Evolutionary conservation across 2,888 invertebrate species (phyloP).

Genomic region (Physocephala rufipes): DNA sequence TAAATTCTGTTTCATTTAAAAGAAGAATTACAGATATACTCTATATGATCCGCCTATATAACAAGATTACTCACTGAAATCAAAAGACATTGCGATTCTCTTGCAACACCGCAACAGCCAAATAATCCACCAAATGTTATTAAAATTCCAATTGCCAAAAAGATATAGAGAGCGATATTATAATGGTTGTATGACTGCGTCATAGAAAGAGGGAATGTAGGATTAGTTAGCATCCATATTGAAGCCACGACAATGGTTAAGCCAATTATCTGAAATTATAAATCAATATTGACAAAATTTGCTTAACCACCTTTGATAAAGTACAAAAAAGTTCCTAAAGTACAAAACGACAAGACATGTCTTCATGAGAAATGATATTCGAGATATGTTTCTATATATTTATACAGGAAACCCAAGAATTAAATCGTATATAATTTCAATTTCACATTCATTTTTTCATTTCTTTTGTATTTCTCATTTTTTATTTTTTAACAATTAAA

Average conservation of each 20-base stretch:
- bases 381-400: no score
- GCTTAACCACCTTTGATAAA: no score
- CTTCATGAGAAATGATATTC: no score
- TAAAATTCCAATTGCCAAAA: slow-evolving; percentile 76
- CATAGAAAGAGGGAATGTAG: slow-evolving; percentile 76
- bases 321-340: no score
- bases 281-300: no score
- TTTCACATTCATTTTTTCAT: no score
- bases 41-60: neutral
- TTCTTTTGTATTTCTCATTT: no score
- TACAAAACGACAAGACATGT: no score
- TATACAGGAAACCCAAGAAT: no score
- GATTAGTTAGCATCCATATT: slow-evolving; percentile 82
- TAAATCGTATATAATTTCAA: no score
- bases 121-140: slow-evolving; percentile 81
- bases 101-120: slow-evolving; percentile 84
- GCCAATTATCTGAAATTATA: slow-evolving; percentile 74
- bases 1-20: slow-evolving; percentile 6
- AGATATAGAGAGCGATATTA: slow-evolving; percentile 76
- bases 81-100: slow-evolving; percentile 81
- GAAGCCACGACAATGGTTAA: slow-evolving; percentile 75
- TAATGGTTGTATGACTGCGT: slow-evolving; percentile 66
- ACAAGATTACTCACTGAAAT: slow-evolving; percentile 71
- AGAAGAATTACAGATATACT: slow-evolving; percentile 1
- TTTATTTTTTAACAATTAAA: no score